Base-by-base conservation (phyloP, 2,888 invertebrate genomes). In the Hyposoter dolosus region DNA sequence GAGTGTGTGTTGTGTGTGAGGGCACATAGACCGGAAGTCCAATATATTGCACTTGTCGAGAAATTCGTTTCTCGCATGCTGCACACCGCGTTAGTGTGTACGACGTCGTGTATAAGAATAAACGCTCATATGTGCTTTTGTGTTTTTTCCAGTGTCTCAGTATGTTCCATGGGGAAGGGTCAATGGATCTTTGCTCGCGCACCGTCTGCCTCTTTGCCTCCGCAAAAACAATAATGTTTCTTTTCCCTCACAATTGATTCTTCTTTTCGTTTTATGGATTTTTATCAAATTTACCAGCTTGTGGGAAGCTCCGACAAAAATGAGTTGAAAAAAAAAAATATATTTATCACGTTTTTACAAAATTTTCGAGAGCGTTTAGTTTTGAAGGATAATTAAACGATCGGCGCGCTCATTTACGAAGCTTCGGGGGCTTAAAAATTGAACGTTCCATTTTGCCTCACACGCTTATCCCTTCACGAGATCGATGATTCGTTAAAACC, bases 11-110 rank as follows among this genome's bases (percentile, higher is more conserved):
- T 75, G 75, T 65, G 63, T 12, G 40, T 53, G 63, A 12, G 43
- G 5, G 32, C 45, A 35, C 40, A 43, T 50, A 50, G 43, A 76
- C 82, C 82, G 84, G 84, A 84, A 82, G 85, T 83, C 77, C 88
- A 79, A 87, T 89, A 88, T 88, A 88, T 89, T 88, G 89, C 87
- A 85, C 88, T 87, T 89, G 90, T 88, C 89, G 86, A 87, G 81
- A 89, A 89, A 90, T 90, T 90, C 89, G 88, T 88, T 89, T 89
- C 88, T 85, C 77, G 72, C 83, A 68, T 74, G 72, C 56, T 40
- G 81, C 81, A 65, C 74, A 63, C 68, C 35, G n/a, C 68, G 56
- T 75, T 83, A 72, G 81, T 82, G 81, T 82, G 78, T 69, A 69
- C 79, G 85, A 84, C 87, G 85, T 35, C 56, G 23, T 60, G 75